Base-by-base conservation (phyloP, 1,140 invertebrate species). In the Thaumetopoea pityocampa region DNA sequence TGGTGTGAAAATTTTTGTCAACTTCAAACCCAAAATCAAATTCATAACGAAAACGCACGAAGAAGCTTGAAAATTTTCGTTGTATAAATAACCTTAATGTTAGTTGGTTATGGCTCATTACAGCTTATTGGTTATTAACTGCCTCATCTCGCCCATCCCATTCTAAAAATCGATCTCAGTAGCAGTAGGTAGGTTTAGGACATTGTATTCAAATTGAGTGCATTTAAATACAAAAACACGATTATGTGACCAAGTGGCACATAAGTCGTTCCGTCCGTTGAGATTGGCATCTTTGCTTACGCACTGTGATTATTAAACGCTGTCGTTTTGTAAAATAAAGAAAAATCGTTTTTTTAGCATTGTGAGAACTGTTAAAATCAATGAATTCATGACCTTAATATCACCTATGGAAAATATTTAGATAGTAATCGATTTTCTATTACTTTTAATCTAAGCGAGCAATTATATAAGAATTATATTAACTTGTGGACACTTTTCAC, bases 151-250 rank as follows among this genome's bases (percentile, higher is more conserved):
- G 68, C 74, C 77, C 67, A 73, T 57, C 58, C 62, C 65, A 77
- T 72, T 66, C 65, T 53, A 47, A 58, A 27, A 52, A 67, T 72
- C 57, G 66, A 71, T 77, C 67, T 65, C 66, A 51, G 78, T 79
- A 82, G 78, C 74, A 37, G 23, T 19, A 32, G 18, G 17, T n/a
- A n/a, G n/a, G n/a, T n/a, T n/a, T n/a, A n/a, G n/a, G 27, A 56
- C 69, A 82, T 82, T 82, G 78, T 82, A 82, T 82, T 82, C 78
- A 82, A 82, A 82, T 78, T 33, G 48, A 56, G 38, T 43, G 50
- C 67, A 82, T 82, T 82, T 82, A 79, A 82, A 82, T 82, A 82
- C 78, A 82, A 82, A 79, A 71, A 55, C 66, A 65, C 72, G 78
- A 82, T 82, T 79, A 82, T 73, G 67, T 79, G 70, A 71, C 68